Conservation (phyloP, 2,113 vertebrate genomes). For the Gnathonemus echidnorhynchus region DNA sequence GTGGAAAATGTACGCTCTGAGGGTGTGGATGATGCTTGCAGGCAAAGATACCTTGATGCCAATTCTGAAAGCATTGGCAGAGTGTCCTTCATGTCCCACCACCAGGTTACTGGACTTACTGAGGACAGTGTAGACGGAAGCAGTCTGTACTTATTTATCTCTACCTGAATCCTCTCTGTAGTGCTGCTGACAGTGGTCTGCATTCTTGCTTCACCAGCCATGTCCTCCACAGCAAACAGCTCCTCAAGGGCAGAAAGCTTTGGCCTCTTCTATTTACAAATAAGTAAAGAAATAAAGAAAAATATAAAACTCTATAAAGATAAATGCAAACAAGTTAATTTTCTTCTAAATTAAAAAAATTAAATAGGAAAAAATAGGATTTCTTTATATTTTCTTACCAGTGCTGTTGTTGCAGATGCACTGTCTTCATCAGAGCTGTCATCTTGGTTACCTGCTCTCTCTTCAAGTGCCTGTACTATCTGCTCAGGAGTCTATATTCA, state of each 20-base stretch:
- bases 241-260: neutral
- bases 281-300: too few species aligned
- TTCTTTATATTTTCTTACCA: neutral
- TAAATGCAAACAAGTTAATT: too few species aligned
- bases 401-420: neutral
- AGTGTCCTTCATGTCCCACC: neutral
- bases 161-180: neutral
- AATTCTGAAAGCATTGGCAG: too few species aligned
- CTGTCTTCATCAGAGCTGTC: neutral
- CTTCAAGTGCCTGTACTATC: neutral
- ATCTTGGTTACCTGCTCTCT: neutral
- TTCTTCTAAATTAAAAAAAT: too few species aligned
- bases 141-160: neutral
- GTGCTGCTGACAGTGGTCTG: neutral
- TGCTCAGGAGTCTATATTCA: neutral
- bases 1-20: neutral
- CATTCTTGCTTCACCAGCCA: neutral
- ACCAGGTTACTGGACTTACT: neutral
- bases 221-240: neutral
- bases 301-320: too few species aligned
- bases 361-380: neutral
- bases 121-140: neutral
- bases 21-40: slow-evolving; percentile 1
- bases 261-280: neutral
- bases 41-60: neutral